These are phyloP conservation scores for Hypercompe scribonia DNA, from an alignment of 2,888 invertebrate species.

Conservation along the genomic window DNA sequence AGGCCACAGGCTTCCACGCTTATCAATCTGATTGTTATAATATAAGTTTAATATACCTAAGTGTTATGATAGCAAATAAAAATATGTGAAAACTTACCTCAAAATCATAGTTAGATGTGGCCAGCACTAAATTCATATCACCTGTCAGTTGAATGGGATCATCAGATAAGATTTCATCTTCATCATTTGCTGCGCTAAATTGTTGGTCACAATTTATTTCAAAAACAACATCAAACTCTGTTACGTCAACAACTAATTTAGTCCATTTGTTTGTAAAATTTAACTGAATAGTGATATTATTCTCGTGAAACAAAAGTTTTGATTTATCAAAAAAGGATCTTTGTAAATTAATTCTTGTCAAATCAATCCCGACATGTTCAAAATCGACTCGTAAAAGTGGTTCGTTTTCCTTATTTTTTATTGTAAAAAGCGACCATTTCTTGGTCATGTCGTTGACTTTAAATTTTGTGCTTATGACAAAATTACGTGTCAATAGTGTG, in stretches of 20 bases:
- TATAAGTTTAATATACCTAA: too few species aligned
- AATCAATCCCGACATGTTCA: constrained; percentile 22
- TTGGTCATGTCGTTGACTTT: constrained; percentile 48
- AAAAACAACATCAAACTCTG: constrained; percentile 39
- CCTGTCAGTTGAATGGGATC: constrained; percentile 4
- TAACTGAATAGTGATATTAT: constrained; percentile 1
- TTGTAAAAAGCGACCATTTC: constrained; percentile 64
- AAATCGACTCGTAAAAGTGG: constrained; percentile 59
- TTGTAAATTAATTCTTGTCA: constrained; percentile 42
- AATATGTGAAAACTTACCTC: constrained; percentile 8
- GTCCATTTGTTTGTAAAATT: constrained; percentile 40
- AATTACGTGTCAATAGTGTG: constrained; percentile 54
- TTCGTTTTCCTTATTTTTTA: constrained; percentile 48
- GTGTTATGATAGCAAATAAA: not conserved
- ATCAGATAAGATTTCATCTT: not conserved
- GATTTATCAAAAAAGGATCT: constrained; percentile 3
- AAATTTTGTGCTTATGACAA: constrained; percentile 62
- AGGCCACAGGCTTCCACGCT: too few species aligned
- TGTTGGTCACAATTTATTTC: constrained; percentile 44
- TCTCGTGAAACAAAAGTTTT: constrained; percentile 6
- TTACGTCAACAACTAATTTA: constrained; percentile 52
- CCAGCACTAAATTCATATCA: constrained; percentile 15
- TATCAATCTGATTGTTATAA: too few species aligned
- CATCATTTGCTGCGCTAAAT: not conserved
- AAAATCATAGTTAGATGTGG: not conserved